Evolutionary conservation across 2,113 vertebrate species (phyloP).

Genomic region (Notothenia coriiceps): DNA sequence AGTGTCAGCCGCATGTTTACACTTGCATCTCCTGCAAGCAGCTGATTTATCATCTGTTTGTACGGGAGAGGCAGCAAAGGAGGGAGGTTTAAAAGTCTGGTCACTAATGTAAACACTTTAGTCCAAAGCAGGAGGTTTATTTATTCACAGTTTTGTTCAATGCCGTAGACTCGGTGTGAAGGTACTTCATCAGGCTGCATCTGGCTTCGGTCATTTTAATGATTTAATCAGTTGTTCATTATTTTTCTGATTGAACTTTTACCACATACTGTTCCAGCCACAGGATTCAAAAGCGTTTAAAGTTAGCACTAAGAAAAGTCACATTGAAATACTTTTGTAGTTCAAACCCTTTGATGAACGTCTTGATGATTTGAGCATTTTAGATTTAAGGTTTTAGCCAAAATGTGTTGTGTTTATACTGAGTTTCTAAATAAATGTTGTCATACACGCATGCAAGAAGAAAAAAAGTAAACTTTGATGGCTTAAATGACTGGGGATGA

Average conservation of each 20-base stretch:
- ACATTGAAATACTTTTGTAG: background rate
- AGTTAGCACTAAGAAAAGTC: background rate
- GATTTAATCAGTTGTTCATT: background rate
- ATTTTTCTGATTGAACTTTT: background rate
- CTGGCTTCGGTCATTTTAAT: background rate
- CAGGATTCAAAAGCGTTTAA: background rate
- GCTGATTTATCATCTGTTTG: slow-evolving; percentile 20
- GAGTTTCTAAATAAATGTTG: too few species aligned
- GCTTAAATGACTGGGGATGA: too few species aligned
- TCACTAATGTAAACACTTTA: background rate
- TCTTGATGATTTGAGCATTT: too few species aligned
- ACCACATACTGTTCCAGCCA: background rate
- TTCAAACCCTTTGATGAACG: too few species aligned
- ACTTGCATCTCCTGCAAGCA: background rate
- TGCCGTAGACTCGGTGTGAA: background rate
- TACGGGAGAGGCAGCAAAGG: background rate
- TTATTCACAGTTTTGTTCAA: background rate
- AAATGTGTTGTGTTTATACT: too few species aligned
- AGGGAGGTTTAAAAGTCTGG: background rate
- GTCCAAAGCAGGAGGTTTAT: background rate
- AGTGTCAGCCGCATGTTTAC: background rate
- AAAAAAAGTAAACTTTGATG: too few species aligned
- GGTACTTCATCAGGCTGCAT: background rate
- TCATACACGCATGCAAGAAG: too few species aligned
- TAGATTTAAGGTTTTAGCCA: too few species aligned